phyloP scores from a whole-genome alignment of 2,888 invertebrate genomes.

The Lysandra bellargus region DNA sequence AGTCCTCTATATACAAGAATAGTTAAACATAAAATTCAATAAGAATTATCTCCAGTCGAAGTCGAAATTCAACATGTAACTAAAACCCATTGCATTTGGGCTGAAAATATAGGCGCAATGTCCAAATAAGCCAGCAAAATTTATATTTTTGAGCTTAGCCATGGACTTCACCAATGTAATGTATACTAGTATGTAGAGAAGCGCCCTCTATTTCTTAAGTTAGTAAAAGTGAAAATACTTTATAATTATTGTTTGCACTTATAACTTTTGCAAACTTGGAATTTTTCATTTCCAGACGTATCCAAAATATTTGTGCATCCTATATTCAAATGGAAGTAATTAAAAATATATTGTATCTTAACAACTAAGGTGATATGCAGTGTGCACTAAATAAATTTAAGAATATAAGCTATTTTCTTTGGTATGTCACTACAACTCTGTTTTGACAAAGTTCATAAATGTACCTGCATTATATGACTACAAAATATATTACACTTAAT shows the following conservation, averaged over 20 bases:
- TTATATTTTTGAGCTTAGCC: not conserved
- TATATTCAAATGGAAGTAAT: constrained; percentile 8
- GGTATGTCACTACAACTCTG: constrained; percentile 7
- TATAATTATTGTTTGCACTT: too few species aligned
- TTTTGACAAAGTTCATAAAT: constrained; percentile 11
- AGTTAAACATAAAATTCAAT: not conserved
- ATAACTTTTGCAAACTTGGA: not conserved
- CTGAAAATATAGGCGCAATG: not conserved
- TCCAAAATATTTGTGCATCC: constrained; percentile 17
- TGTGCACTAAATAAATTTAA: constrained; percentile 20
- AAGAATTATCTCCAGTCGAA: not conserved
- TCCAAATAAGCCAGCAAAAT: not conserved
- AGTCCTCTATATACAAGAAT: not conserved
- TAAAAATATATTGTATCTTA: constrained; percentile 23
- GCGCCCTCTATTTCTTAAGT: not conserved
- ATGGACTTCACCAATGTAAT: not conserved
- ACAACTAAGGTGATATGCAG: constrained; percentile 14
- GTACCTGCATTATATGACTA: constrained; percentile 12
- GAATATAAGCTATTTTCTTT: constrained; percentile 28
- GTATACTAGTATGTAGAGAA: not conserved
- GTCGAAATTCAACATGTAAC: not conserved
- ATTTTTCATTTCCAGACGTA: not conserved
- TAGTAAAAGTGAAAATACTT: not conserved
- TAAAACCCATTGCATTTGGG: not conserved
- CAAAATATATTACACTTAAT: constrained; percentile 10